A percentile compares a stretch with the other conserved stretches of the same genome.
Conservation (phyloP, 2,797 vertebrate genomes). For the Apodemus agrarius region DNA sequence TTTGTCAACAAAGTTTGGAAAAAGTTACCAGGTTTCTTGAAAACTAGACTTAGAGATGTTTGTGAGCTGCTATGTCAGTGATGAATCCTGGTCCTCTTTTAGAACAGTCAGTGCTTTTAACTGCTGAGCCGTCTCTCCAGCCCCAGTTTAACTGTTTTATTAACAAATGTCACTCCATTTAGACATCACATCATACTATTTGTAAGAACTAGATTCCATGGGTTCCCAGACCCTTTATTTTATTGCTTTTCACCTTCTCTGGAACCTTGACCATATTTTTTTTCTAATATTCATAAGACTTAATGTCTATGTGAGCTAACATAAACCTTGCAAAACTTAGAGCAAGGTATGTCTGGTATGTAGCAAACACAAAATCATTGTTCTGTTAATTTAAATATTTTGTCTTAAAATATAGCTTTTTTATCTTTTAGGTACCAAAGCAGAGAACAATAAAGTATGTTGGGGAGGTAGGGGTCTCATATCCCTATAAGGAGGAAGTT, state of each 20-base stretch:
- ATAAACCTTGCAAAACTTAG: neutral
- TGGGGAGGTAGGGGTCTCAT: neutral
- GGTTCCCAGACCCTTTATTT: neutral
- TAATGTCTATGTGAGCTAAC: neutral
- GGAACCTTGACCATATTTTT: neutral
- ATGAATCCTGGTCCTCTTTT: neutral
- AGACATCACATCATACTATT: neutral
- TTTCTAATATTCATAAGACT: neutral
- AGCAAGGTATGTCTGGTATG: neutral
- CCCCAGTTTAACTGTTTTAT: neutral
- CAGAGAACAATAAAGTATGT: neutral
- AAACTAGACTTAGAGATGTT: neutral
- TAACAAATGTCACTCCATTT: neutral
- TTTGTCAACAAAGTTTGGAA: neutral
- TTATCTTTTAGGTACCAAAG: neutral
- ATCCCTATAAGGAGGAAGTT: neutral
- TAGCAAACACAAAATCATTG: neutral
- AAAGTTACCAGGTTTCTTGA: neutral
- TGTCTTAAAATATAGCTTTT: neutral
- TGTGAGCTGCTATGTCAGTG: neutral
- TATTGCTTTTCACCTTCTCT: neutral
- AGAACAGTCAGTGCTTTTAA: neutral
- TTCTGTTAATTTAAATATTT: neutral
- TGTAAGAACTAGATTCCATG: neutral
- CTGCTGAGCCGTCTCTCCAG: too few species aligned